These are phyloP conservation scores for Chaetodon trifascialis DNA, from an alignment of 2,113 vertebrate genomes.

Conservation along the genomic window DNA sequence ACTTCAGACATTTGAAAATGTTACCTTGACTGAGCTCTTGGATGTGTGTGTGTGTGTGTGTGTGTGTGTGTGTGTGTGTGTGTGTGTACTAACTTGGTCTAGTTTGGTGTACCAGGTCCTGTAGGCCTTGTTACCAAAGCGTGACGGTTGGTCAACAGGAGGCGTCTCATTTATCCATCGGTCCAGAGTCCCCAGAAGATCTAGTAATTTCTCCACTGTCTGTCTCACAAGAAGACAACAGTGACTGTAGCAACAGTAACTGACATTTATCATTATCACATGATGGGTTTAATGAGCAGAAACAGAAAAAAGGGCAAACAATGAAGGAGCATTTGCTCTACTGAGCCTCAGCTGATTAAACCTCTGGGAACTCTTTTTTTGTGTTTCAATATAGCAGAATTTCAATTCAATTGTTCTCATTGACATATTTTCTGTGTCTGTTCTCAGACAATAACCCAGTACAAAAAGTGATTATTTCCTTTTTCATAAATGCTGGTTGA, in stretches of 20 bases:
- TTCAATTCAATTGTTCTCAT: background rate
- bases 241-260: background rate
- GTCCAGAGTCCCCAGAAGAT: slow-evolving; percentile 91
- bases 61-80: background rate
- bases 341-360: background rate
- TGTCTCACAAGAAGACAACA: slow-evolving; percentile 67
- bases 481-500: background rate
- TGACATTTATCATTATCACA: background rate
- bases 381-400: background rate
- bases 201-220: slow-evolving; percentile 91
- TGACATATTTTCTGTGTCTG: background rate
- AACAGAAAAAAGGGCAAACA: background rate
- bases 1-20: background rate
- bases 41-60: background rate
- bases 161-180: slow-evolving; percentile 97
- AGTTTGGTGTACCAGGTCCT: slow-evolving; percentile 94
- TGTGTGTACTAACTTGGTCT: slow-evolving; percentile 87
- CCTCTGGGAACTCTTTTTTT: background rate
- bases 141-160: slow-evolving; percentile 94
- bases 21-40: background rate
- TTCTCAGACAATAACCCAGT: background rate
- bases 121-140: slow-evolving; percentile 98
- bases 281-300: background rate
- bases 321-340: background rate
- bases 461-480: background rate